These are phyloP conservation scores for Sphaerodactylus townsendi DNA, from an alignment of 2,113 vertebrate genomes.

Conservation along the genomic window DNA sequence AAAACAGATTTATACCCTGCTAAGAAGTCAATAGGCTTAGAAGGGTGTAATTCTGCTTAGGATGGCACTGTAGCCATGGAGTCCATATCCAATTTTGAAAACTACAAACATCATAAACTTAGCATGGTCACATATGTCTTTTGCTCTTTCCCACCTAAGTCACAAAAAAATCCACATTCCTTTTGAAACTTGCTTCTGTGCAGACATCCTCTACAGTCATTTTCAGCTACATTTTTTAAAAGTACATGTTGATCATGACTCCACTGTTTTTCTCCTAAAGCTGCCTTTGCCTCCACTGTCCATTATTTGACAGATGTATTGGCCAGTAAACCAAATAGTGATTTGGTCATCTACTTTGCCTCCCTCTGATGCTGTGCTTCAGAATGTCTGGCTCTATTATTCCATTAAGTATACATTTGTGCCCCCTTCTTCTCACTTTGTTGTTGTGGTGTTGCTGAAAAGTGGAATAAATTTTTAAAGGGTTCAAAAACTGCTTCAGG, in stretches of 20 bases:
- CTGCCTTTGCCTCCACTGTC: not conserved
- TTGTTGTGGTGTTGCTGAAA: no score
- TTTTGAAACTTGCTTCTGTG: not conserved
- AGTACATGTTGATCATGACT: no score
- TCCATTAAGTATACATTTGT: not conserved
- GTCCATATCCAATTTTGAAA: not conserved
- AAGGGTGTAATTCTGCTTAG: no score
- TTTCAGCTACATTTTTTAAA: no score
- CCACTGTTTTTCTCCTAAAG: no score
- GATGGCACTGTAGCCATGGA: not conserved
- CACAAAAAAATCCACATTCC: not conserved
- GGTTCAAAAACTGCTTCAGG: not conserved
- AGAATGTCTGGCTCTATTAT: not conserved
- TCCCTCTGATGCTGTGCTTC: not conserved
- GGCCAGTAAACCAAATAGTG: not conserved
- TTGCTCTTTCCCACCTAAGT: not conserved
- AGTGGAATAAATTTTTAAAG: not conserved
- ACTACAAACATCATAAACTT: not conserved
- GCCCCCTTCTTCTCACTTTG: not conserved
- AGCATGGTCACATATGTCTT: not conserved
- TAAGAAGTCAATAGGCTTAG: no score
- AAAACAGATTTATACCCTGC: no score
- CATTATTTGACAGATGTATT: not conserved
- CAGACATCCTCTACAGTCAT: not conserved
- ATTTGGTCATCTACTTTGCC: not conserved